Conservation (phyloP, 2,888 invertebrate genomes). For the Tortrix viridana region DNA sequence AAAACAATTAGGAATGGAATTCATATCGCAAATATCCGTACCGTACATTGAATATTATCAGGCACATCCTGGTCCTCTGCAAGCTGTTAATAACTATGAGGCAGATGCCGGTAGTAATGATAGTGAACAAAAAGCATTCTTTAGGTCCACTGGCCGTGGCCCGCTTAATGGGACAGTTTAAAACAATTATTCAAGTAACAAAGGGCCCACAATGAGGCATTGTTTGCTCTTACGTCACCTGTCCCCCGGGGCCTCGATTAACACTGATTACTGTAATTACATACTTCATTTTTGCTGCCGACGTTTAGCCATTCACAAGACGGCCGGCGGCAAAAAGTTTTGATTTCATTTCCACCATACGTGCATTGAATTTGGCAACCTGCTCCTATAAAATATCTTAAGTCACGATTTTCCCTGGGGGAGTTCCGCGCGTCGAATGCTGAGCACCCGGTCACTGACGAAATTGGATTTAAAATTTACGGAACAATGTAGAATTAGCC, state of each 20-base stretch:
- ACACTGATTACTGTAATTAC: conserved; percentile 67
- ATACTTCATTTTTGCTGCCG: conserved; percentile 49
- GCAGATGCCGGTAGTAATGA: conserved; percentile 31
- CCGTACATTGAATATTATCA: conserved; percentile 25
- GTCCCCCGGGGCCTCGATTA: conserved; percentile 58
- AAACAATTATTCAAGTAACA: conserved; percentile 62
- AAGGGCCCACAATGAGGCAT: conserved; percentile 59
- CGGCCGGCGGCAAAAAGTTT: conserved; percentile 34
- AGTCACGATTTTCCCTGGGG: conserved; percentile 22
- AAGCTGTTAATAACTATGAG: conserved; percentile 24
- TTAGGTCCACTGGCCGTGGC: conserved; percentile 38
- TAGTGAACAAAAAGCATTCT: conserved; percentile 36
- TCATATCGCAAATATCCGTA: neutral
- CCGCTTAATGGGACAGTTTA: conserved; percentile 62
- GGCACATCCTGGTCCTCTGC: conserved; percentile 21
- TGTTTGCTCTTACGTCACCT: conserved; percentile 66
- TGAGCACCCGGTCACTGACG: conserved; percentile 10
- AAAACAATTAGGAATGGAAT: neutral
- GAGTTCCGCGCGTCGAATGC: conserved; percentile 2
- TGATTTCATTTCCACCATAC: conserved; percentile 36
- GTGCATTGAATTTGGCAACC: conserved; percentile 33
- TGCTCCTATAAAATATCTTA: conserved; percentile 27
- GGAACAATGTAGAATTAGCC: conserved; percentile 32
- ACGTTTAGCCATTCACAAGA: conserved; percentile 41
- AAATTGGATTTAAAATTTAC: conserved; percentile 24